Base-by-base conservation (phyloP, 2,888 invertebrate genomes). In the Zygogramma bicolorata region DNA sequence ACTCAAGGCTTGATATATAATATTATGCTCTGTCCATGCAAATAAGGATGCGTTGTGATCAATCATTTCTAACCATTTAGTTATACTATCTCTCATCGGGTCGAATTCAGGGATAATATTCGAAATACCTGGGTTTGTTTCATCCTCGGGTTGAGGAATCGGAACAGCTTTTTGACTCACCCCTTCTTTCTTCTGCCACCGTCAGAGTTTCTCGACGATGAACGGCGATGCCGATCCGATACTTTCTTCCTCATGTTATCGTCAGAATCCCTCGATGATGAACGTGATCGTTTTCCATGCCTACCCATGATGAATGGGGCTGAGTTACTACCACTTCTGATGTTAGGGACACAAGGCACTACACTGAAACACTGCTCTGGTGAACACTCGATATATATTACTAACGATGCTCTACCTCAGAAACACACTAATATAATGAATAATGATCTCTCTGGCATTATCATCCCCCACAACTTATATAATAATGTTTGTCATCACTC, bases 51-150 rank as follows among this genome's bases (percentile, higher is more conserved):
- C 69, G 58, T 74, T 59, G 25, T 71, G 29, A 8, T 76, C 70
- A 20, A 76, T 42, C 31, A 70, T 73, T 59, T 75, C 62, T 6
- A 77, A 10, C 77, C 75, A 75, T 15, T 77, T 74, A 27, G 31
- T 53, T 46, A 68, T 27, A 38, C 42, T 7, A 15, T 7, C 18
- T n/a, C 6, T 38, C 20, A 20, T 61, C 6, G 72, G 72, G 60
- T 70, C 68, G 20, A 75, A 77, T 20, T 46, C 68, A 13, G 75
- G 73, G 42, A 76, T 73, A 20, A 70, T 65, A 46, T 40, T 60
- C 13, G 49, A 46, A 63, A 29, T 40, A 62, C 53, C 53, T 53
- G 18, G 53, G 18, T 53, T 53, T 53, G 53, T 53, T 53, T 53
- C 18, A 53, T 53, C 18, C 53, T 53, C 53, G 53, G 25, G 53